Conservation (phyloP, 37 sponge, comb jelly and placozoan species). For the Amphimedon queenslandica region DNA sequence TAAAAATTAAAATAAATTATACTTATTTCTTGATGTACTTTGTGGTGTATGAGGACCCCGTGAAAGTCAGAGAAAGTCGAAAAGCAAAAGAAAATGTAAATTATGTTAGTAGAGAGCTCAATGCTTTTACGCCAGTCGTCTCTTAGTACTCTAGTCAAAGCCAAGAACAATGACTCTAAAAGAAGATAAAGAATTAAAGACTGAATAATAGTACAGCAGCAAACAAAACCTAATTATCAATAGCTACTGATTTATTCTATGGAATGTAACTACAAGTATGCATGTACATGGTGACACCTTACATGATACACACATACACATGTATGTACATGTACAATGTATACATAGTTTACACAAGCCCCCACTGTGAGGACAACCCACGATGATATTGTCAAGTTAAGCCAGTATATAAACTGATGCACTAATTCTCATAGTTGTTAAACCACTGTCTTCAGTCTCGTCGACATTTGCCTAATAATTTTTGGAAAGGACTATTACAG, state of each 20-base stretch:
- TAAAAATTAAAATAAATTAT: neutral
- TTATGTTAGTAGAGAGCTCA: constrained; percentile 89
- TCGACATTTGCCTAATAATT: no score
- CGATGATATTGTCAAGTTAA: no score
- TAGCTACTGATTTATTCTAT: neutral
- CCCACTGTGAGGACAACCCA: no score
- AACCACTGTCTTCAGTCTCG: no score
- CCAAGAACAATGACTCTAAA: constrained; percentile 78
- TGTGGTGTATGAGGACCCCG: constrained; percentile 66
- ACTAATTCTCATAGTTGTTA: no score
- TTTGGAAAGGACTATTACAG: no score
- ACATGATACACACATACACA: neutral
- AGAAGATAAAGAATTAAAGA: neutral
- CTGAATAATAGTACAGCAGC: neutral
- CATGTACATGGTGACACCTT: neutral
- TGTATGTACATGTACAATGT: neutral
- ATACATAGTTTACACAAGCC: neutral
- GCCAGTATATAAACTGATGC: no score
- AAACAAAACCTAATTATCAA: no score
- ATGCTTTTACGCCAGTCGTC: constrained; percentile 97
- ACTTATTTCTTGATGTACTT: constrained; percentile 36
- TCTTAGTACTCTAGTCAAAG: constrained; percentile 86
- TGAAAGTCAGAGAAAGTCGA: constrained; percentile 93
- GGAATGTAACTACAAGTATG: neutral
- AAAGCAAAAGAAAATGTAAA: constrained; percentile 96